Conservation (phyloP, 2,113 vertebrate genomes). For the Pterocles orientalis region DNA sequence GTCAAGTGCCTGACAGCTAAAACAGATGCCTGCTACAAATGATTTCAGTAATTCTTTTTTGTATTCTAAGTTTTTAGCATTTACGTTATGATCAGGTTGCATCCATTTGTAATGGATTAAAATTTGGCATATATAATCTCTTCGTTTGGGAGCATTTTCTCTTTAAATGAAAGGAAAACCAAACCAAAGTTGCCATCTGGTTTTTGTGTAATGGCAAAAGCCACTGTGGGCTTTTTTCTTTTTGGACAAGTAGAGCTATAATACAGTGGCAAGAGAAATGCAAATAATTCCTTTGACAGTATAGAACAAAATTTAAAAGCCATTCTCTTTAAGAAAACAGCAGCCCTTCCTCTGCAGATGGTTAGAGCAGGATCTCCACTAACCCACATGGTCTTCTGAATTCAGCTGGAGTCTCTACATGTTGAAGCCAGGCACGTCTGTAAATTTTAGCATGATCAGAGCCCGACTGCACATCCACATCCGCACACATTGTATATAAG, state of each 20-base stretch:
- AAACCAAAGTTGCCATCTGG: not conserved
- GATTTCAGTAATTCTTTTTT: constrained; percentile 28
- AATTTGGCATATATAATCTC: not conserved
- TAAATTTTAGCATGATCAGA: not conserved
- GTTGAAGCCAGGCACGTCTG: not conserved
- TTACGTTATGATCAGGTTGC: not conserved
- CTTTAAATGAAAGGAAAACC: not conserved
- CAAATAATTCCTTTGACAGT: not conserved
- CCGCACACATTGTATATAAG: not conserved
- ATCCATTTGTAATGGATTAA: not conserved
- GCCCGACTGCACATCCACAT: not conserved
- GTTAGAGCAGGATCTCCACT: not conserved
- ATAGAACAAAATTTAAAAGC: not conserved
- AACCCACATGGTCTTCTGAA: not conserved
- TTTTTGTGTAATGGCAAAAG: not conserved
- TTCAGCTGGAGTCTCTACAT: not conserved
- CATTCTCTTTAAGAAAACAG: not conserved
- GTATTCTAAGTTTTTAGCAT: constrained; percentile 1
- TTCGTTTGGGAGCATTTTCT: constrained; percentile 9
- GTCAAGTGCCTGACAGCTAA: constrained; percentile 2
- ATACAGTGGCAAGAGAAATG: not conserved
- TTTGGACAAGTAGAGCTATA: not conserved
- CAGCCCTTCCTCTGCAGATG: not conserved
- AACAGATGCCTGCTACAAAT: constrained; percentile 41
- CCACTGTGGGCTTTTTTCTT: not conserved